Evolutionary conservation across 1,140 invertebrate species (phyloP).

Genomic region (Heliothis subflexa): DNA sequence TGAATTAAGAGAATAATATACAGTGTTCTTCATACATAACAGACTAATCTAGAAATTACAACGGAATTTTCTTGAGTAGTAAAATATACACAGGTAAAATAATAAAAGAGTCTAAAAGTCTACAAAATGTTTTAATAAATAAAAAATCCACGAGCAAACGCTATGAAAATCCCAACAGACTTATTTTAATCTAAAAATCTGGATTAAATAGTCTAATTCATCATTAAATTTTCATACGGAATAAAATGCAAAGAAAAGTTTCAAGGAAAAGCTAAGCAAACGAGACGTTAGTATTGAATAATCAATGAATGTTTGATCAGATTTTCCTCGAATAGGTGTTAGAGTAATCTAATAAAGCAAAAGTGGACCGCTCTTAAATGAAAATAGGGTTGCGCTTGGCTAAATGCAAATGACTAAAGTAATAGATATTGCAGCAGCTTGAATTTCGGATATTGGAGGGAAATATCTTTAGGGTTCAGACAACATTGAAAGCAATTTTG

Average conservation of each 20-base stretch:
- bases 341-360: conserved; percentile 33
- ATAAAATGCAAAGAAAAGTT: neutral
- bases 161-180: neutral
- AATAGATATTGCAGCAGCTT: conserved; percentile 8
- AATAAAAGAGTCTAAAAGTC: neutral
- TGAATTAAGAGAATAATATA: no score
- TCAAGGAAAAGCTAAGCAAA: conserved; percentile 17
- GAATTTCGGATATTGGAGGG: conserved; percentile 12
- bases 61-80: no score
- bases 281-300: conserved; percentile 8
- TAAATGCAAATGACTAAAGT: conserved; percentile 10
- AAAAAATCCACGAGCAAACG: neutral
- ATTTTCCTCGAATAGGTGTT: neutral
- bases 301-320: conserved; percentile 36
- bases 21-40: no score
- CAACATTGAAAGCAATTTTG: neutral
- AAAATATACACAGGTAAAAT: no score
- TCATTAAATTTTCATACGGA: neutral
- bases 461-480: neutral
- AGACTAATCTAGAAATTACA: no score
- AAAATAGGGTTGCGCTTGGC: conserved; percentile 23
- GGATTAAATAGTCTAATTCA: neutral
- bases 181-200: neutral
- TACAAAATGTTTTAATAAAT: neutral
- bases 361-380: conserved; percentile 25